A percentile compares a stretch with the other conserved stretches of the same genome.
phyloP scores from a whole-genome alignment of 2,888 invertebrate species.

The Sceliomorpha sp. region DNA sequence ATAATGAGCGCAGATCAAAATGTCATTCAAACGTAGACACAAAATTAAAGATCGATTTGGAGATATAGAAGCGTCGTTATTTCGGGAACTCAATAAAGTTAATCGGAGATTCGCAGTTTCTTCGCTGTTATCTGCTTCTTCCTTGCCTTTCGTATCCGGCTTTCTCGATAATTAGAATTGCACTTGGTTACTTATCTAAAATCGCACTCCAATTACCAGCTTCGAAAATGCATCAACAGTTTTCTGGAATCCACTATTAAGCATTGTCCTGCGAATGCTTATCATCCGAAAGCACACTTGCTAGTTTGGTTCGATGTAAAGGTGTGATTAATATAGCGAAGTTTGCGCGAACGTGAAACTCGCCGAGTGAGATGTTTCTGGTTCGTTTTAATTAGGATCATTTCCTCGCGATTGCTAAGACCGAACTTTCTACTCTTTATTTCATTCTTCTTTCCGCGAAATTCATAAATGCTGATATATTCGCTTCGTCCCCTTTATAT shows the following conservation, averaged over 20 bases:
- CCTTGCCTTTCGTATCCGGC: constrained; percentile 10
- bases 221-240: constrained; percentile 25
- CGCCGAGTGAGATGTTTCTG: too few relatives aligned
- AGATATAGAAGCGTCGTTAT: constrained; percentile 5
- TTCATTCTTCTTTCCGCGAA: too few relatives aligned
- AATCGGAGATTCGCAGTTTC: constrained; percentile 9
- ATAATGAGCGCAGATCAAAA: too few relatives aligned
- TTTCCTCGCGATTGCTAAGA: too few relatives aligned
- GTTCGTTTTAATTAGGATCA: too few relatives aligned
- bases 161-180: constrained; percentile 32
- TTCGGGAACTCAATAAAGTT: constrained; percentile 7
- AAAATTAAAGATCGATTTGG: constrained; percentile 25
- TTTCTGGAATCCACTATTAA: constrained; percentile 2
- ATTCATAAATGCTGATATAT: too few relatives aligned
- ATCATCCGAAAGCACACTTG: background rate
- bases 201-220: constrained; percentile 34
- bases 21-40: constrained; percentile 6
- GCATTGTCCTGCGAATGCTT: constrained; percentile 1
- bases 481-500: too few relatives aligned
- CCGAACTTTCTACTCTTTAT: too few relatives aligned
- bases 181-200: constrained; percentile 21
- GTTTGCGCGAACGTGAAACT: constrained; percentile 1
- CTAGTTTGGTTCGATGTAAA: background rate
- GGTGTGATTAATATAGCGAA: constrained; percentile 4
- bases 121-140: background rate